Evolutionary conservation across 2,797 vertebrate genomes (phyloP), one percentile per base, ranked within the genome.

Genomic region (Oreochromis grahami): DNA sequence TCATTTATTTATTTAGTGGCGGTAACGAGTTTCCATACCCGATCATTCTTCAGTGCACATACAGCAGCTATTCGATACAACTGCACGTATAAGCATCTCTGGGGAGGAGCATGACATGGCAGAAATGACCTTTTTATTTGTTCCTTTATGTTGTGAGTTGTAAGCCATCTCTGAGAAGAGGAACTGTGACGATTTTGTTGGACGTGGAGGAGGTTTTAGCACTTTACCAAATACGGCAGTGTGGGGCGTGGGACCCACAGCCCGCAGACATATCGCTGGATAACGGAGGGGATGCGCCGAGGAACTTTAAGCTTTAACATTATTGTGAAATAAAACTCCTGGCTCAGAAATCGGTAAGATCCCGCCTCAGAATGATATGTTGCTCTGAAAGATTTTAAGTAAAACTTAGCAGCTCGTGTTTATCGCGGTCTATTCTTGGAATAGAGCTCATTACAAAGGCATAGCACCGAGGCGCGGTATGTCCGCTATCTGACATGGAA

Each of bases 221-320:
- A 58, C 34, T 70, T 88, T 78, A 93, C 94, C 94, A 94, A 91
- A 95, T 94, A 93, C 24, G 91, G 24, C 81, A 11, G 17, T 0
- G 77, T 13, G 55, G 92, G 93, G 94, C 89, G 93, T 87, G 93
- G 53, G 86, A 56, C 5, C 2, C 51, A 4, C 58, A 5, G 7
- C 19, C 24, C 7, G 19, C 74, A 32, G 29, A 2, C 80, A 12
- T 50, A 3, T 14, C 5, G 77, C 1, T 21, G 60, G 60, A 65
- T 14, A 3, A 65, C 11, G 8, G 60, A 29, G 21, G 78, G 52
- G 12, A 55, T 51, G 80, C 89, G 77, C 79, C 19, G 79, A 21
- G n/a, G 36, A 65, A 65, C 19, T 65, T 65, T 8, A 68, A 55
- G 68, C 72, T 70, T 36, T 26, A 13, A 24, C 8, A 5, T 15